These are phyloP conservation scores for Menidia beryllina DNA, from an alignment of 2,113 vertebrate genomes.

Conservation along the genomic window DNA sequence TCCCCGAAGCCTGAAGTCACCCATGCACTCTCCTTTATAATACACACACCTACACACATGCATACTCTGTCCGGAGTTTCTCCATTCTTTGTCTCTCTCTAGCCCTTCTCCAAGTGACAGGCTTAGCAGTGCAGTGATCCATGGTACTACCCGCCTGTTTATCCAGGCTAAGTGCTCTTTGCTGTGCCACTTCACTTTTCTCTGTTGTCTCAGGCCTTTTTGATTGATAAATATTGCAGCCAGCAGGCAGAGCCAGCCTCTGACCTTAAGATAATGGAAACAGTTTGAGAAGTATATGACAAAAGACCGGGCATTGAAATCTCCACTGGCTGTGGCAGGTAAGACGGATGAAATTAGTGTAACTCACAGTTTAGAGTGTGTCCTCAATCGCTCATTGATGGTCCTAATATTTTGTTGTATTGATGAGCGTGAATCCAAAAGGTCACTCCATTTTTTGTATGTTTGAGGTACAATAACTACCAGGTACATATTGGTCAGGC, in stretches of 20 bases:
- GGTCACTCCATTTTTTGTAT: background rate
- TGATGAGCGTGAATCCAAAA: background rate
- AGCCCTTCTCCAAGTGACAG: constrained; percentile 71
- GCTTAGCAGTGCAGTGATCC: constrained; percentile 81
- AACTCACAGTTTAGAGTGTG: constrained; percentile 5
- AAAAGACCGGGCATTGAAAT: constrained; percentile 52
- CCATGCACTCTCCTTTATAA: constrained; percentile 22
- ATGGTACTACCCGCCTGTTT: constrained; percentile 73
- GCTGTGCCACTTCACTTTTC: constrained; percentile 70
- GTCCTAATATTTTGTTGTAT: background rate
- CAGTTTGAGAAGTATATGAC: constrained; percentile 69
- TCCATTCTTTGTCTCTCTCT: constrained; percentile 62
- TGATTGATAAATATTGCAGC: constrained; percentile 82
- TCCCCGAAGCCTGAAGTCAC: constrained; percentile 70
- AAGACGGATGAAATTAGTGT: constrained; percentile 47
- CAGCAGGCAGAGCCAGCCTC: constrained; percentile 57
- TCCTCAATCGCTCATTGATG: background rate
- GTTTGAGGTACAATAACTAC: background rate
- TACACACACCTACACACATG: constrained; percentile 24
- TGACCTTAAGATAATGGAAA: constrained; percentile 78
- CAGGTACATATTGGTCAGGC: too few relatives aligned
- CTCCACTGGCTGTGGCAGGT: constrained; percentile 24
- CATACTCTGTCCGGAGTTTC: constrained; percentile 51
- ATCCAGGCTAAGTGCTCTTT: constrained; percentile 80
- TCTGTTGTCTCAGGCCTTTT: constrained; percentile 73